Percentiles rank a stretch among this genome's conserved stretches.
Evolutionary conservation across 92 coral and sea anemone genomes (phyloP).

Genomic region (Metridium senile): DNA sequence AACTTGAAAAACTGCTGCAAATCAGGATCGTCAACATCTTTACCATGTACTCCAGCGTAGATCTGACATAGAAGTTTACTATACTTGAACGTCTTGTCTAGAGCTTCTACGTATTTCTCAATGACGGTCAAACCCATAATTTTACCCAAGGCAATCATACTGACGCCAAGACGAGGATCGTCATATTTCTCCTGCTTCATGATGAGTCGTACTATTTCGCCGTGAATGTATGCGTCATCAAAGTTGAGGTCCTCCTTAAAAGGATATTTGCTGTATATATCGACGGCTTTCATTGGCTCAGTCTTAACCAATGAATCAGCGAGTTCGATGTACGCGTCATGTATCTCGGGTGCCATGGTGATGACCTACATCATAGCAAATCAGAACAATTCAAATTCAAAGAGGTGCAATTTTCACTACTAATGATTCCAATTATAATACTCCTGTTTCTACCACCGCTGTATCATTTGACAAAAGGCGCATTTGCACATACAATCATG

Average conservation of each 20-base stretch:
- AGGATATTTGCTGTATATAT: slow-evolving; percentile 70
- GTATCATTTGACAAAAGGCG: no score
- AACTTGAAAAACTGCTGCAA: slow-evolving; percentile 93
- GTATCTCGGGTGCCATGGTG: slow-evolving; percentile 88
- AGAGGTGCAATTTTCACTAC: no score
- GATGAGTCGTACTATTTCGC: slow-evolving; percentile 87
- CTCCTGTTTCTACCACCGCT: no score
- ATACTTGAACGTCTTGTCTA: slow-evolving; percentile 94
- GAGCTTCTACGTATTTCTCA: slow-evolving; percentile 94
- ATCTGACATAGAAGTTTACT: slow-evolving; percentile 86
- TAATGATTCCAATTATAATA: no score
- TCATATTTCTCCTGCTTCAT: slow-evolving; percentile 91
- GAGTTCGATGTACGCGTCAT: slow-evolving; percentile 97
- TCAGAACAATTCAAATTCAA: no score
- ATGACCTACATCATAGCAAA: slow-evolving; percentile 19
- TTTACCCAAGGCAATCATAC: slow-evolving; percentile 86
- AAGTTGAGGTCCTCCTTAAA: slow-evolving; percentile 77
- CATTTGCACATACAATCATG: no score
- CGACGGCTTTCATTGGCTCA: slow-evolving; percentile 94
- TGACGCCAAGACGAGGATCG: slow-evolving; percentile 80
- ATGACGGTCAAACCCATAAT: slow-evolving; percentile 95
- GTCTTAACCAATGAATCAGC: slow-evolving; percentile 85
- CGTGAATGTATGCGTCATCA: slow-evolving; percentile 97
- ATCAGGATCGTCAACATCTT: slow-evolving; percentile 91
- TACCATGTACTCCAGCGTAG: slow-evolving; percentile 94